Base-by-base conservation (phyloP, 2,797 vertebrate species). In the Pelochelys cantorii region DNA sequence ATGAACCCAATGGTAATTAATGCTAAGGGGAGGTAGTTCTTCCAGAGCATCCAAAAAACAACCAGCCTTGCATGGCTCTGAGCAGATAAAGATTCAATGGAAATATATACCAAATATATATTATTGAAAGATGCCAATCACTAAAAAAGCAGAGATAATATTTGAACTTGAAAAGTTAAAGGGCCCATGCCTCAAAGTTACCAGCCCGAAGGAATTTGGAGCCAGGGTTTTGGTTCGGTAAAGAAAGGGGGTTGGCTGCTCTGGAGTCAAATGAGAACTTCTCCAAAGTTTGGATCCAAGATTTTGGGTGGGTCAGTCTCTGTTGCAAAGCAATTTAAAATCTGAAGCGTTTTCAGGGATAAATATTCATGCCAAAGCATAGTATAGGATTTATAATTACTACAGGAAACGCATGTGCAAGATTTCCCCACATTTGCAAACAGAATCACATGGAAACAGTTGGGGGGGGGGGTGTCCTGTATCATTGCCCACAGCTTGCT, bases 281-380 rank as follows among this genome's bases (percentile, higher is more conserved):
- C 68, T 92, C 62, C 23, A 77, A 52, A 83, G 7, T 92, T 89
- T 68, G 27, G 22, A 84, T 89, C 57, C 83, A 79, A 22, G 20
- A 31, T 1, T 85, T n/a, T 31, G 4, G 77, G 25, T 68, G 59
- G 55, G 68, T 53, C 9, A 89, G 10, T 68, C 31, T 84, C 60
- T n/a, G 79, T 54, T 11, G 29, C 54, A 93, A 84, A 95, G 88
- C 17, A 3, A 29, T 77, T 77, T 90, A 83, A 95, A 88, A 11
- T 29, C 48, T 79, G 52, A 27, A 94, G 85, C 74, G 83, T 34
- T 34, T 71, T 42, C 29, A 77, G 34, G 37, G 23, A 84, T 22
- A 78, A 84, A 75, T 54, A 5, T 42, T 17, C 23, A 48, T 25
- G 42, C 23, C 12, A 29, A 77, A 77, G 74, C 42, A 29, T 12